phyloP scores from a whole-genome alignment of 2,113 vertebrate genomes.

The Donacobius atricapilla region DNA sequence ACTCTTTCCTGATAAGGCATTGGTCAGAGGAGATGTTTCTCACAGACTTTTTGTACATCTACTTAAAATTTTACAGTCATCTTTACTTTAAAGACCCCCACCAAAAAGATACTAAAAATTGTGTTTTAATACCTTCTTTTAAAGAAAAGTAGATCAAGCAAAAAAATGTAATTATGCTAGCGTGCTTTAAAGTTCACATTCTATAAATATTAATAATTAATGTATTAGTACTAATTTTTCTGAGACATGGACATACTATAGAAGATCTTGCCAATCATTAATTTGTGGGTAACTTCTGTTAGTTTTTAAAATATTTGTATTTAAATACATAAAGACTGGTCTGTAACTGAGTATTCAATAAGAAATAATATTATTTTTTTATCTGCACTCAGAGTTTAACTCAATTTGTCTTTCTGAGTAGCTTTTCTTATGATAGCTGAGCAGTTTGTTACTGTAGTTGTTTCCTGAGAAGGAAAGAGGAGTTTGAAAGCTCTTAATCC shows the following conservation, averaged over 20 bases:
- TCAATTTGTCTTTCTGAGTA: not conserved
- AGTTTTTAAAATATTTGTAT: not conserved
- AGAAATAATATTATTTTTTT: not conserved
- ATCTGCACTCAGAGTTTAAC: not conserved
- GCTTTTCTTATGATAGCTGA: not conserved
- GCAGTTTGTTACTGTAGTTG: not conserved
- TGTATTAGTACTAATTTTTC: not conserved
- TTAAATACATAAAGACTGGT: not conserved
- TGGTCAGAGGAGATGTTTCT: not conserved
- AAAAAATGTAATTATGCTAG: not conserved
- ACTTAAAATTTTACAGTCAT: not conserved
- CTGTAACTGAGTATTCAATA: not conserved
- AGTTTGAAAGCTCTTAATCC: not conserved
- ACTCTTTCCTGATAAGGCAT: not conserved
- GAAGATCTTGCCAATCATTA: not conserved
- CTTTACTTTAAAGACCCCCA: not conserved
- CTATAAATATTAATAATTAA: not conserved
- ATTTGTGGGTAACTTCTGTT: not conserved
- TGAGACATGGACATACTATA: not conserved
- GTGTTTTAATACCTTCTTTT: fast-evolving
- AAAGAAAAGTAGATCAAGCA: not conserved
- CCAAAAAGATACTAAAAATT: not conserved
- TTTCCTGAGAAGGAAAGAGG: not conserved
- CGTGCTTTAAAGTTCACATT: not conserved
- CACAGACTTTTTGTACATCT: not conserved